These are phyloP conservation scores for Seriola rivoliana DNA, from an alignment of 2,113 vertebrate species.

Conservation along the genomic window DNA sequence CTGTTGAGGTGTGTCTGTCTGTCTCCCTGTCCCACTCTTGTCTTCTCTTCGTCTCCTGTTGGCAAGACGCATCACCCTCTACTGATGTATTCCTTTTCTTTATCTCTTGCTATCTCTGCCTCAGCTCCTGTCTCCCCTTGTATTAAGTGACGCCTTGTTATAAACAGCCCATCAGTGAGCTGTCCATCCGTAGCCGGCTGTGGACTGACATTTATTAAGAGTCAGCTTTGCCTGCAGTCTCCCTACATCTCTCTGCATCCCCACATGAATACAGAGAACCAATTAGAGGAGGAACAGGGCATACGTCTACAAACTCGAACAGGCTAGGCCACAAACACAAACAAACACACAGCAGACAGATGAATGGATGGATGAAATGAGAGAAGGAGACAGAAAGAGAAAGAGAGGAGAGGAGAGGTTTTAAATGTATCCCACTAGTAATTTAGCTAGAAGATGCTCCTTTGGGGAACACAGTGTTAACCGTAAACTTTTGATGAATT, in stretches of 20 bases:
- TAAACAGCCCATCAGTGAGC: constrained; percentile 74
- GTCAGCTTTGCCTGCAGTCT: constrained; percentile 68
- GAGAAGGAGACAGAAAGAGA: neutral
- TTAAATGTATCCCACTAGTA: constrained; percentile 19
- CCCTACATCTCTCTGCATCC: constrained; percentile 53
- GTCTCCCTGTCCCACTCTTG: neutral
- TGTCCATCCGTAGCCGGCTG: constrained; percentile 64
- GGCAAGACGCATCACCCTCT: constrained; percentile 3
- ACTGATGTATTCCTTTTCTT: constrained; percentile 39
- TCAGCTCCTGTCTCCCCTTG: constrained; percentile 43
- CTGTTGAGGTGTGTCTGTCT: constrained; percentile 18
- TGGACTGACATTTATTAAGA: constrained; percentile 77
- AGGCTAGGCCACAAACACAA: constrained; percentile 60
- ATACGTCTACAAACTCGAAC: constrained; percentile 67
- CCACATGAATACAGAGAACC: constrained; percentile 79
- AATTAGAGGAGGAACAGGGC: constrained; percentile 76
- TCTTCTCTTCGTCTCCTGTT: constrained; percentile 6
- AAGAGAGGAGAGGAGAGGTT: neutral
- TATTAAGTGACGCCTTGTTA: constrained; percentile 66
- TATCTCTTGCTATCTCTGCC: constrained; percentile 26
- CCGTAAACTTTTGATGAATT: constrained; percentile 15
- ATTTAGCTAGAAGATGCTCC: constrained; percentile 1
- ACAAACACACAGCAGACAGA: constrained; percentile 51
- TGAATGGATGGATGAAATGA: constrained; percentile 15
- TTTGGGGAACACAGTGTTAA: constrained; percentile 1